A percentile compares a stretch with the other conserved stretches of the same genome.
These are phyloP conservation scores for Pristis pectinata DNA, from an alignment of 2,797 vertebrate genomes.

Conservation along the genomic window DNA sequence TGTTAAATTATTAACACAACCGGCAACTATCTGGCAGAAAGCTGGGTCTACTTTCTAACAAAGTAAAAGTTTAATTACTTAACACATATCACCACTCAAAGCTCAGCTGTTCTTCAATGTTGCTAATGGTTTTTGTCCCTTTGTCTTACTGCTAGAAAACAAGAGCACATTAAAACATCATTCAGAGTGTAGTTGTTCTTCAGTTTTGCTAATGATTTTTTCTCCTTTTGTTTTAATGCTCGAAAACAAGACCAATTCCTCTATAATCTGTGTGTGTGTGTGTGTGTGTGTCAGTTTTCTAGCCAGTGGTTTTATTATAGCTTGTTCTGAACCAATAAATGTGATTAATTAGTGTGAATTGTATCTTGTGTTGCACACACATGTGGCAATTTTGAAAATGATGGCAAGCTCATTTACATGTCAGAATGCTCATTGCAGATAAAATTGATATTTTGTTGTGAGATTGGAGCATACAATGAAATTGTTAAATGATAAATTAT, in stretches of 20 bases:
- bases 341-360: conserved; percentile 20
- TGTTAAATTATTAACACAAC: background rate
- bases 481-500: conserved; percentile 22
- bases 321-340: background rate
- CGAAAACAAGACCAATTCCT: background rate
- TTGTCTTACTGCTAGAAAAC: too few species aligned
- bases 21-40: background rate
- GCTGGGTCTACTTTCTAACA: background rate
- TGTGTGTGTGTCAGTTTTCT: background rate
- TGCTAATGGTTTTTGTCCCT: too few species aligned
- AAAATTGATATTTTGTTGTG: conserved; percentile 22
- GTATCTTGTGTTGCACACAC: background rate
- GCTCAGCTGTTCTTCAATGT: too few species aligned
- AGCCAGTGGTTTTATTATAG: background rate
- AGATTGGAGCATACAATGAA: background rate
- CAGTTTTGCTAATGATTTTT: background rate
- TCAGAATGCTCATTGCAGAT: conserved; percentile 6
- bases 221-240: background rate
- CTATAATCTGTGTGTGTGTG: background rate
- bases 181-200: background rate
- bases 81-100: background rate
- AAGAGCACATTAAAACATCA: background rate
- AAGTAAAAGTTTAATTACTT: background rate
- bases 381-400: background rate
- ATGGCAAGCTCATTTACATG: background rate